Evolutionary conservation across 2,797 vertebrate genomes (phyloP).

Genomic region (Lutjanus campechanus): DNA sequence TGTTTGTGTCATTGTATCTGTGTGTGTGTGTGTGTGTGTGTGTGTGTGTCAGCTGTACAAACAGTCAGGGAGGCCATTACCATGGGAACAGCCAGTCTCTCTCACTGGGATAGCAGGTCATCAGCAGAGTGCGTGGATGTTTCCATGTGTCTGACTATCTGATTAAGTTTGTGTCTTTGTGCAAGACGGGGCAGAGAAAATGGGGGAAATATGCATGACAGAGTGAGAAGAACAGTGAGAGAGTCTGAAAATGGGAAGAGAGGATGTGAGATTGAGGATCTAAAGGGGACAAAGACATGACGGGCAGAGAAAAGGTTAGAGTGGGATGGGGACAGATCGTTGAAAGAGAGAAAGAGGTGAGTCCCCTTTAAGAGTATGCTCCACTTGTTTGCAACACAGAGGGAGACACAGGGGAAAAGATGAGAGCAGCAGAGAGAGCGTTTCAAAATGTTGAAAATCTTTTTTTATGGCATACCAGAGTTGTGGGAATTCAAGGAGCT

Average conservation of each 20-base stretch:
- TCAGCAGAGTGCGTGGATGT: slow-evolving; percentile 51
- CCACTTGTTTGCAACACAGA: slow-evolving; percentile 57
- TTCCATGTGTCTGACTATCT: slow-evolving; percentile 47
- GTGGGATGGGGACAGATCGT: slow-evolving; percentile 31
- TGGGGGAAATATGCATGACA: slow-evolving; percentile 40
- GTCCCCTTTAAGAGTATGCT: slow-evolving; percentile 62
- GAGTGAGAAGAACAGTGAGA: background rate
- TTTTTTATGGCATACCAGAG: slow-evolving; percentile 42
- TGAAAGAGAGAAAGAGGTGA: slow-evolving; percentile 31
- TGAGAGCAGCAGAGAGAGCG: slow-evolving; percentile 25
- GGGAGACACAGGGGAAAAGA: slow-evolving; percentile 29
- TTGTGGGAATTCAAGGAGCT: slow-evolving; percentile 56
- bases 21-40: slow-evolving; percentile 29
- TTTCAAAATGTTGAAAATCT: slow-evolving; percentile 38
- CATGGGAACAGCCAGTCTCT: slow-evolving; percentile 71
- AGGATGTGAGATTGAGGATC: slow-evolving; percentile 43
- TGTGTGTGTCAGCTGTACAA: slow-evolving; percentile 79
- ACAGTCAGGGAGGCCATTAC: slow-evolving; percentile 72
- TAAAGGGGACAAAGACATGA: slow-evolving; percentile 29
- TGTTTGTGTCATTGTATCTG: slow-evolving; percentile 30
- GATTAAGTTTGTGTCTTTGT: slow-evolving; percentile 45
- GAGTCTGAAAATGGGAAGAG: slow-evolving; percentile 59
- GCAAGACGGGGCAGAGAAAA: slow-evolving; percentile 2
- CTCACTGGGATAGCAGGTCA: slow-evolving; percentile 69
- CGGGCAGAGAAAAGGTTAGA: slow-evolving; percentile 17